Evolutionary conservation across 2,888 invertebrate genomes (phyloP), one percentile per base, ranked within the genome.

Genomic region (Erpobdella octoculata): DNA sequence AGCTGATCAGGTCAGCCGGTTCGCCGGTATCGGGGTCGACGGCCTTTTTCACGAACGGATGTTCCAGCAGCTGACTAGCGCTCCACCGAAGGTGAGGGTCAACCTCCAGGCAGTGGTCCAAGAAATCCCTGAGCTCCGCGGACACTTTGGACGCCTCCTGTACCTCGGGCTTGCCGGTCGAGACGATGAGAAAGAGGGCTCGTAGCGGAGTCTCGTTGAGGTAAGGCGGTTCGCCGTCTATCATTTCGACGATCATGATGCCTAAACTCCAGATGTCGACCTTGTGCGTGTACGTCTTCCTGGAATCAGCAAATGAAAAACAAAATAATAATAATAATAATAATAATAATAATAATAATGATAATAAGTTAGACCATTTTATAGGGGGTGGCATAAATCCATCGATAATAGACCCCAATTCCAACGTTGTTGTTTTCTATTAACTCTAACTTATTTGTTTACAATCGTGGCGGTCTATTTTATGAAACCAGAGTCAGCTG

Each of bases 231-330:
- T 98, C 97, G 73, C 97, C 98, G 85, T 98, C 98, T 75, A 98
- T 95, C 98, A 98, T 98, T 87, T 98, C 98, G 80, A 98, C 97
- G 68, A 97, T 97, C 97, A 98, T 98, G 80, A 98, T 98, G 77
- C 98, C 98, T 82, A 98, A 86, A 68, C 96, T 96, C 83, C 98
- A 98, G 74, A 98, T 91, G 83, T 98, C 98, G 75, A 97, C 95
- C 74, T 88, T 98, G 74, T 97, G 96, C 74, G 98, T 98, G 84
- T 99, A 98, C 82, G 95, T 95, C 84, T 97, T 97, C 81, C 97
- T 82, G 71, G 6, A n/a, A n/a, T n/a, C n/a, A n/a, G n/a, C n/a
- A n/a, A n/a, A n/a, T n/a, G n/a, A n/a, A n/a, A n/a, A n/a, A n/a
- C n/a, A n/a, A n/a, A n/a, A n/a, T n/a, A n/a, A n/a, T n/a, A n/a